These are phyloP conservation scores for Yoshiicerus persimilis DNA, from an alignment of 1,140 invertebrate species.

Conservation along the genomic window DNA sequence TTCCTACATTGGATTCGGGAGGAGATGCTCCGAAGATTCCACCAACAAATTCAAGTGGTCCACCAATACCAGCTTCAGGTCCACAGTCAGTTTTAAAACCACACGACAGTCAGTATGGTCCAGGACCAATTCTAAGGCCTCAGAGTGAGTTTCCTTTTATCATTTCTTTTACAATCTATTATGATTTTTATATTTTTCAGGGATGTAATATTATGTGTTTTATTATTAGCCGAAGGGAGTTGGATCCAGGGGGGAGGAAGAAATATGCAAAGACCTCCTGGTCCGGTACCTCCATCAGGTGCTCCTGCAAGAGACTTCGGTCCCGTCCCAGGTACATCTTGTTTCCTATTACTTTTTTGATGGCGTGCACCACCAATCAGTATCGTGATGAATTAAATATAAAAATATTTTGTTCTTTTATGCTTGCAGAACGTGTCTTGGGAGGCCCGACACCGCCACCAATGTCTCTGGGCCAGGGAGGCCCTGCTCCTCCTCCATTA, in stretches of 20 bases:
- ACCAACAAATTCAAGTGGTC: slow-evolving; percentile 18
- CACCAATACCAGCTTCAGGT: neutral
- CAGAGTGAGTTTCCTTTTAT: slow-evolving; percentile 40
- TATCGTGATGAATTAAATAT: neutral
- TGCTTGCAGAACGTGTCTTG: slow-evolving; percentile 40
- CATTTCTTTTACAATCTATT: neutral
- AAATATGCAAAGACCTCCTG: slow-evolving; percentile 36
- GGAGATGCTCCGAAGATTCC: slow-evolving; percentile 15
- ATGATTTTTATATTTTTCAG: neutral
- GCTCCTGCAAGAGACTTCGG: slow-evolving; percentile 25
- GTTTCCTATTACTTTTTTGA: neutral
- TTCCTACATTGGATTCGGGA: slow-evolving; percentile 41
- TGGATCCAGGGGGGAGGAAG: slow-evolving; percentile 49
- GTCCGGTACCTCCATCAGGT: slow-evolving; percentile 24
- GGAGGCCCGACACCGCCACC: slow-evolving; percentile 48
- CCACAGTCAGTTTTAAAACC: slow-evolving; percentile 34
- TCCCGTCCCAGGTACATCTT: neutral
- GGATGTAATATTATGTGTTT: neutral
- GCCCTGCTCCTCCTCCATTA: slow-evolving; percentile 43
- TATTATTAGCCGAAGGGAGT: slow-evolving; percentile 46
- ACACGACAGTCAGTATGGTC: slow-evolving; percentile 48
- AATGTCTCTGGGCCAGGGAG: slow-evolving; percentile 49
- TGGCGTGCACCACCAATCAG: too few relatives aligned
- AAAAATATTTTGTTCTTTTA: neutral
- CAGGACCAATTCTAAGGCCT: slow-evolving; percentile 49